Conservation (phyloP, 2,888 invertebrate species). For the Sphaerophoria taeniata region DNA sequence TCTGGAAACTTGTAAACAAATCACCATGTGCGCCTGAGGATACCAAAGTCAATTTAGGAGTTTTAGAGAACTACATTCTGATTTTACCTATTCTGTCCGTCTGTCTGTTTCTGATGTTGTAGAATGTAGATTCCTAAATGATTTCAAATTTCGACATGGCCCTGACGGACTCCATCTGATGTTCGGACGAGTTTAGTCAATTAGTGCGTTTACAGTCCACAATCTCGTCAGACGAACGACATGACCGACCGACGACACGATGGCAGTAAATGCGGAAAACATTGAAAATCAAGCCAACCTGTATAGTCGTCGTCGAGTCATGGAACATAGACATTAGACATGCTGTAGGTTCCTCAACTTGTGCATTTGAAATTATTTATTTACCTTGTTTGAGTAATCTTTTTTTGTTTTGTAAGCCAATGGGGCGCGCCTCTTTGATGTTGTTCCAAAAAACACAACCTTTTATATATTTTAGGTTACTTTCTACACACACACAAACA, state of each 20-base stretch:
- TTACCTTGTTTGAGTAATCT: conserved; percentile 65
- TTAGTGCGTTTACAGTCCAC: conserved; percentile 61
- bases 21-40: conserved; percentile 60
- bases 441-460: conserved; percentile 43
- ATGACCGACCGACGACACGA: not conserved
- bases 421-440: conserved; percentile 69
- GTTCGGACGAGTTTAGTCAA: conserved; percentile 53
- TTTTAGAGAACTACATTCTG: conserved; percentile 13
- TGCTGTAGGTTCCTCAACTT: conserved; percentile 51
- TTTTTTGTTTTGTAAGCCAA: conserved; percentile 48
- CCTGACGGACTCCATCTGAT: conserved; percentile 31
- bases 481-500: conserved; percentile 14
- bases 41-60: conserved; percentile 57
- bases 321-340: not conserved
- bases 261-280: conserved; percentile 24
- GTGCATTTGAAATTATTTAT: conserved; percentile 70
- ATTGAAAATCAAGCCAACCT: not conserved
- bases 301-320: no score
- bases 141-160: conserved; percentile 10
- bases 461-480: conserved; percentile 21
- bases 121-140: no score
- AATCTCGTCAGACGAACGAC: no score
- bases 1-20: conserved; percentile 67
- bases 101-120: not conserved
- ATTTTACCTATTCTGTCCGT: not conserved